Base-by-base conservation (phyloP, 2,888 invertebrate species). In the Marronus borbonicus region DNA sequence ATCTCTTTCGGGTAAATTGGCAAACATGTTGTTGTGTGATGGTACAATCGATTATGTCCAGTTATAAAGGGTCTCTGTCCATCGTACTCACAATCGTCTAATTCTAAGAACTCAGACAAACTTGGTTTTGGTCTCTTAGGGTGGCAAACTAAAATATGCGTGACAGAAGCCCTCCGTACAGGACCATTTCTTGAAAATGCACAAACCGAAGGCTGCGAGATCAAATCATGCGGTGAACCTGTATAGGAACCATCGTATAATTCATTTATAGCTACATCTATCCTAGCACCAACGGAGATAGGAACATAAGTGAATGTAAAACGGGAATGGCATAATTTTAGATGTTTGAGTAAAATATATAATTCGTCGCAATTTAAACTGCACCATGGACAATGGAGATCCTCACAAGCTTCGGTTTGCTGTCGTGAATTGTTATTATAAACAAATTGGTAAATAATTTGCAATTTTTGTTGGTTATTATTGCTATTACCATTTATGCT, bases 351-450 rank as follows among this genome's bases (percentile, higher is more conserved):
- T 81, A 98, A 90, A 0, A 96, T 95, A 89, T 97, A 97, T 28
- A 98, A 90, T 50, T 94, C 92, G 76, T 94, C 93, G 85, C 98
- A 98, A 89, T 97, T 96, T 24, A 98, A 90, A 5, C 95, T 95
- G 88, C 98, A 98, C 98, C 98, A 98, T 0, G 98, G 98, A 87
- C 98, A 98, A 86, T 95, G 95, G 72, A 97, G 91, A 89, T 98
- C 97, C 85, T 96, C 96, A 81, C 97, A 95, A 10, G 97, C 96
- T 89, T 98, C 98, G 0, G 98, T 98, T 89, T 98, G 98, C 86
- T 98, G 98, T 65, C 97, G 91, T 62, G 96, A 96, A 87, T 97
- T 97, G 89, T 97, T 97, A 89, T 97, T 97, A 88, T 97, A 98
- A 83, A 97, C 92, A 90, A 98, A 98, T 89, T 98, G 98, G 89